Evolutionary conservation across 2,888 invertebrate species (phyloP).

Genomic region (Unio pictorum): DNA sequence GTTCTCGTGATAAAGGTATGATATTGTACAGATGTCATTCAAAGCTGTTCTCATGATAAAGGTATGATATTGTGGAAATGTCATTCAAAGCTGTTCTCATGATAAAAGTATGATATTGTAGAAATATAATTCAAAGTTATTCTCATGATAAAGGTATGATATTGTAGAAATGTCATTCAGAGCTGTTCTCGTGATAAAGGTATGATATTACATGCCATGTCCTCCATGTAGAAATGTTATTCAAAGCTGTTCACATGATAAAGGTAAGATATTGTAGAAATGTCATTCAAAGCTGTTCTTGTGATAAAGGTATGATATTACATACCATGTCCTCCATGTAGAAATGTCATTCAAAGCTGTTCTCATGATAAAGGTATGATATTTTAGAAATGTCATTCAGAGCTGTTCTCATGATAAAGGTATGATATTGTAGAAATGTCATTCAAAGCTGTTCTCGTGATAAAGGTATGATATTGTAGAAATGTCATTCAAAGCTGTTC

Average conservation of each 20-base stretch:
- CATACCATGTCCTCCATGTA: slow-evolving; percentile 37
- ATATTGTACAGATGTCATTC: slow-evolving; percentile 27
- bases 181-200: slow-evolving; percentile 29
- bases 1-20: slow-evolving; percentile 28
- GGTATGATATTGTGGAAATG: slow-evolving; percentile 30
- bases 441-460: slow-evolving; percentile 28
- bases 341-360: slow-evolving; percentile 28
- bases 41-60: slow-evolving; percentile 21
- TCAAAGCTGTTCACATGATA: slow-evolving; percentile 21
- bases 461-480: slow-evolving; percentile 30
- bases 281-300: slow-evolving; percentile 23
- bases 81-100: slow-evolving; percentile 24
- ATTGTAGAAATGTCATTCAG: slow-evolving; percentile 27
- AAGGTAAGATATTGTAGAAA: slow-evolving; percentile 31
- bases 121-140: slow-evolving; percentile 27
- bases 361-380: slow-evolving; percentile 23
- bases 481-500: slow-evolving; percentile 25
- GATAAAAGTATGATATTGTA: slow-evolving; percentile 31
- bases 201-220: slow-evolving; percentile 23
- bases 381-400: slow-evolving; percentile 18
- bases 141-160: slow-evolving; percentile 23
- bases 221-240: slow-evolving; percentile 38
- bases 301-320: slow-evolving; percentile 21
- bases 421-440: slow-evolving; percentile 24
- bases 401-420: slow-evolving; percentile 29